A percentile compares a stretch with the other conserved stretches of the same genome.
These are phyloP conservation scores for Stigmatopora nigra DNA, from an alignment of 2,113 vertebrate genomes.

Conservation along the genomic window DNA sequence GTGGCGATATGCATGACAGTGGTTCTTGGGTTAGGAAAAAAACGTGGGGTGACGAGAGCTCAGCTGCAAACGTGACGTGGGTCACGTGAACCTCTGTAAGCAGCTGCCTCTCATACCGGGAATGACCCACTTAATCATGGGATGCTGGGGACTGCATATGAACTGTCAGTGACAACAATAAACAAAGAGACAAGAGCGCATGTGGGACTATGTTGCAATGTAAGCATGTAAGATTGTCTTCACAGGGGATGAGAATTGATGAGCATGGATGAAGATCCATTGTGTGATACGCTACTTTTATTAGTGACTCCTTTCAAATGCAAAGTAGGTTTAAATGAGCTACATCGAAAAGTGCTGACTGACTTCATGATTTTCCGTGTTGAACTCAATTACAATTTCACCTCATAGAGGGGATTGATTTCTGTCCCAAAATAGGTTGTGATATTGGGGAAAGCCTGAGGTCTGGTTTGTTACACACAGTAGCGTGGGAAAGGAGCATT, in stretches of 20 bases:
- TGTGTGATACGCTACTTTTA: conserved; percentile 12
- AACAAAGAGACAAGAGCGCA: background rate
- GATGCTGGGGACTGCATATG: background rate
- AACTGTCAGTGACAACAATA: conserved; percentile 3
- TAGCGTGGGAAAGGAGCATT: conserved; percentile 12
- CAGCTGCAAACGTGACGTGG: background rate
- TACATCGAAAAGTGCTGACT: conserved; percentile 16
- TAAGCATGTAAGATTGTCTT: background rate
- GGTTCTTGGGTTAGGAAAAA: background rate
- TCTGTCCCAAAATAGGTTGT: conserved; percentile 45
- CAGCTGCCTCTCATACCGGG: conserved; percentile 10
- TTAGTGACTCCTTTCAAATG: conserved; percentile 11
- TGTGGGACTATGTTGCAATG: background rate
- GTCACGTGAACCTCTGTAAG: conserved; percentile 3
- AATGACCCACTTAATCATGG: conserved; percentile 20
- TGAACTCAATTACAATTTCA: conserved; percentile 31
- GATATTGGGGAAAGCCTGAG: conserved; percentile 38
- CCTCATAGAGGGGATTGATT: conserved; percentile 53
- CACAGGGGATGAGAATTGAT: background rate
- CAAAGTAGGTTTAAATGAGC: conserved; percentile 26
- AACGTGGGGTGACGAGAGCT: background rate
- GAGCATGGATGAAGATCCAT: conserved; percentile 18
- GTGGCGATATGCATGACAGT: background rate
- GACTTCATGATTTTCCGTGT: conserved; percentile 13
- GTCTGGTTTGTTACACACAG: conserved; percentile 31